Conservation (phyloP, 2,888 invertebrate genomes). For the Harpagoxenus sublaevis region DNA sequence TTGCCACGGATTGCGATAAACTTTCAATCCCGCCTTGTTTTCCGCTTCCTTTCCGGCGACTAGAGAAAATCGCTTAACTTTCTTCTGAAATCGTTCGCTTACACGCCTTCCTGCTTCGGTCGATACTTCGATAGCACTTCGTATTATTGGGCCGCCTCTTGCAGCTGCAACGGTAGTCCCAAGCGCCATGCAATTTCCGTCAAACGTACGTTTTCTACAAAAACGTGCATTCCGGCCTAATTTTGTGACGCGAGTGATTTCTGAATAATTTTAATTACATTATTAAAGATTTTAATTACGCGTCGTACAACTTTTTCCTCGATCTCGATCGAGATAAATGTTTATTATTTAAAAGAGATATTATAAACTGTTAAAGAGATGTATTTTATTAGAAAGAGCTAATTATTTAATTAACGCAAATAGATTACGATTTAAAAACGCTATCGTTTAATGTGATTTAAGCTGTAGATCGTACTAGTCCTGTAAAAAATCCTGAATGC, state of each 20-base stretch:
- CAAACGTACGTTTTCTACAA: neutral
- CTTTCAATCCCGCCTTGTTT: neutral
- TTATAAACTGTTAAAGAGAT: neutral
- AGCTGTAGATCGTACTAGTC: neutral
- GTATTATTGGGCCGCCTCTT: neutral
- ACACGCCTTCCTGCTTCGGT: neutral
- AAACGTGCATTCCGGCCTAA: neutral
- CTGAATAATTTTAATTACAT: neutral
- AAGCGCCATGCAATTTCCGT: neutral
- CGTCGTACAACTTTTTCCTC: neutral
- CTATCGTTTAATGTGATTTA: neutral
- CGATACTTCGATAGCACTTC: conserved; percentile 30
- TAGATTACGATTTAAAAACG: neutral
- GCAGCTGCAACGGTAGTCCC: neutral
- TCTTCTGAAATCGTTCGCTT: neutral
- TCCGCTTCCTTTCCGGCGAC: neutral
- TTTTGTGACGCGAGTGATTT: neutral
- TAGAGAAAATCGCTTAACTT: conserved; percentile 15
- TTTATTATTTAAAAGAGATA: neutral
- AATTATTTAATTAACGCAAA: neutral
- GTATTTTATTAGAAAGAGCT: neutral
- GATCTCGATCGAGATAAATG: neutral
- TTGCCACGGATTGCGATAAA: neutral
- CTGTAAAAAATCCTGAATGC: neutral
- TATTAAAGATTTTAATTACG: neutral